Evolutionary conservation across 1,140 invertebrate genomes (phyloP).

Genomic region (Drosophila baimaii): DNA sequence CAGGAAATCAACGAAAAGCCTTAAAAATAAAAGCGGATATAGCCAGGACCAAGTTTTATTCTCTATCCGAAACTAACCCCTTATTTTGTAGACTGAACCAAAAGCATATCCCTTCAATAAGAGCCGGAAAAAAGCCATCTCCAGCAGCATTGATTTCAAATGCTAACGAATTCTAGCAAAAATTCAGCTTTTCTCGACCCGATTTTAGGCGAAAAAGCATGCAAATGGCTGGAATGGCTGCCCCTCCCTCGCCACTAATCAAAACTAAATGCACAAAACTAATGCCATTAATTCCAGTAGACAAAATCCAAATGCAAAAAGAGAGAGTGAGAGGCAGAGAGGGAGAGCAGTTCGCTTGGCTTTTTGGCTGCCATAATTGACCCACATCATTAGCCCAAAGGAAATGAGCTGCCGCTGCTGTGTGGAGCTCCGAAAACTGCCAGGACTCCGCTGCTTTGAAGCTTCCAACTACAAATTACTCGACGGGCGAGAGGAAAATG

Average conservation of each 20-base stretch:
- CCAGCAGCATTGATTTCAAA: slow-evolving; percentile 49
- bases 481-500: slow-evolving; percentile 47
- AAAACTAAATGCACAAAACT: slow-evolving; percentile 82
- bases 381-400: slow-evolving; percentile 81
- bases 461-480: slow-evolving; percentile 70
- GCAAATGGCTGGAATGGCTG: slow-evolving; percentile 48
- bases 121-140: slow-evolving; percentile 47
- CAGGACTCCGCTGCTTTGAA: slow-evolving; percentile 55
- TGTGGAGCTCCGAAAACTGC: slow-evolving; percentile 45
- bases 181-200: slow-evolving; percentile 38
- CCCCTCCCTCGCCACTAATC: slow-evolving; percentile 53
- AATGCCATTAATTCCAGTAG: slow-evolving; percentile 82
- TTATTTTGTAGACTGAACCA: not conserved
- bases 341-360: slow-evolving; percentile 39
- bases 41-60: slow-evolving; percentile 25
- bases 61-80: slow-evolving; percentile 15
- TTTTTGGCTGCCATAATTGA: slow-evolving; percentile 77
- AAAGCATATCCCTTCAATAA: slow-evolving; percentile 15
- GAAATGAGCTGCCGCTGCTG: slow-evolving; percentile 70
- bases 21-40: slow-evolving; percentile 30
- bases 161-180: slow-evolving; percentile 2
- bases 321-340: not conserved
- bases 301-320: slow-evolving; percentile 74
- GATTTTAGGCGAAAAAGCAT: slow-evolving; percentile 40
- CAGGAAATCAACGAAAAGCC: slow-evolving; percentile 37